These are phyloP conservation scores for Seladonia tumulorum DNA, from an alignment of 2,888 invertebrate species.

Conservation along the genomic window DNA sequence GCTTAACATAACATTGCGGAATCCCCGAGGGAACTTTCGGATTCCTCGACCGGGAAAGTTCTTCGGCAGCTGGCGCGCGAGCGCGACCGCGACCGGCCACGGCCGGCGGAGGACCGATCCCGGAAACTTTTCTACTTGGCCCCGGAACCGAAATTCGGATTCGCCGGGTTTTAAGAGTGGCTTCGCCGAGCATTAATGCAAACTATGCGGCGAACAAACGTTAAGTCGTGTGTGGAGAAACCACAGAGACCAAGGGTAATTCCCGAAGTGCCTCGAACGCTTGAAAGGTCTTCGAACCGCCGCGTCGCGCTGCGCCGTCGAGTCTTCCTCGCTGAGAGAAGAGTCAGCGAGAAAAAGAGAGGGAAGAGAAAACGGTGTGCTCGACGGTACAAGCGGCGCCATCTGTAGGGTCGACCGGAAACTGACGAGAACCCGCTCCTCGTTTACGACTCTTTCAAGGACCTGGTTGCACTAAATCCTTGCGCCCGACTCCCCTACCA, in stretches of 20 bases:
- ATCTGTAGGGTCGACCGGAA: constrained; percentile 62
- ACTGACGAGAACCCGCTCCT: constrained; percentile 42
- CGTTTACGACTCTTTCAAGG: constrained; percentile 67
- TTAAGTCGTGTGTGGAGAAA: not conserved
- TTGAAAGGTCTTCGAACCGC: constrained; percentile 60
- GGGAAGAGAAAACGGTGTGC: not conserved
- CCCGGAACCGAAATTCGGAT: not conserved
- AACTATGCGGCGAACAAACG: constrained; percentile 4
- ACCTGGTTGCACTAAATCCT: constrained; percentile 63
- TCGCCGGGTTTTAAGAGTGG: not conserved
- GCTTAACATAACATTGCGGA: not conserved
- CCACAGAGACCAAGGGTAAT: constrained; percentile 26
- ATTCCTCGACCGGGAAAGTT: not conserved
- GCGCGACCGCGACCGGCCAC: not conserved
- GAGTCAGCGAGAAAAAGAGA: too few relatives aligned
- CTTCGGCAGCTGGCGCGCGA: not conserved
- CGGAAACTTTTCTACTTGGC: not conserved
- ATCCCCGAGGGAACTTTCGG: constrained; percentile 8
- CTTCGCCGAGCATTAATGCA: not conserved
- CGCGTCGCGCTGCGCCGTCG: not conserved
- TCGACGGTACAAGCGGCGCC: constrained; percentile 63
- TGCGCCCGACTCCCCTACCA: constrained; percentile 42
- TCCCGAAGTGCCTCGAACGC: constrained; percentile 33
- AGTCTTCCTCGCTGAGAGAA: not conserved
- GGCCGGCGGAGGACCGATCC: not conserved